Evolutionary conservation across 2,113 vertebrate genomes (phyloP).

Genomic region (Mirza zaza): DNA sequence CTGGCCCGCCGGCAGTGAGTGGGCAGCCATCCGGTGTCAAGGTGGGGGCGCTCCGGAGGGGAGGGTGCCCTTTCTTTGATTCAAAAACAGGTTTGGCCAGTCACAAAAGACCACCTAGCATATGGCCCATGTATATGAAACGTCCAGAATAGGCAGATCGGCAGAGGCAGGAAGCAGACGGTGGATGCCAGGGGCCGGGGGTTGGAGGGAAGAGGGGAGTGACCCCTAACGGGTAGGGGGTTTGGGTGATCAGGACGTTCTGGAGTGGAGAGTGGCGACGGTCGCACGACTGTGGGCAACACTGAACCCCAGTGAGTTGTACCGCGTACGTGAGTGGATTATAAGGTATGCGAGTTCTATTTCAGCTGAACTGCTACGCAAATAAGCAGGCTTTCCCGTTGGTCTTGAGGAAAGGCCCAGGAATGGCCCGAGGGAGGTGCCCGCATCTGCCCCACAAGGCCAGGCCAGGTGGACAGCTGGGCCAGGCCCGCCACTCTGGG

Average conservation of each 20-base stretch:
- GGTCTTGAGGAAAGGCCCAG: not conserved
- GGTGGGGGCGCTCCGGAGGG: rapidly evolving
- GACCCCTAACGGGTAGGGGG: rapidly evolving
- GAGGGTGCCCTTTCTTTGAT: not conserved
- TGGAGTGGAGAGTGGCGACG: rapidly evolving
- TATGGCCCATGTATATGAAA: rapidly evolving
- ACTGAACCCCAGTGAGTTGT: rapidly evolving
- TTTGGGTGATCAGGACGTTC: too few species aligned
- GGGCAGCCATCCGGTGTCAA: not conserved
- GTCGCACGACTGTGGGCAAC: rapidly evolving
- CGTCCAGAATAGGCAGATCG: too few species aligned
- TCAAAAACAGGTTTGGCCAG: too few species aligned
- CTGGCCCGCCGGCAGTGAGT: rapidly evolving
- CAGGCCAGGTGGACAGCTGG: rapidly evolving
- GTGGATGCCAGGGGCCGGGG: rapidly evolving
- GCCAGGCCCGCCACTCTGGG: rapidly evolving
- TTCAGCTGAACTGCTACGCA: not conserved
- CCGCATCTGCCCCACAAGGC: rapidly evolving
- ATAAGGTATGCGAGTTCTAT: rapidly evolving
- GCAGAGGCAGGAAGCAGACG: rapidly evolving
- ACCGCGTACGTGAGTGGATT: rapidly evolving
- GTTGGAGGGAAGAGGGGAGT: rapidly evolving
- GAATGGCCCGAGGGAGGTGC: rapidly evolving
- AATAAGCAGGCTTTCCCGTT: rapidly evolving
- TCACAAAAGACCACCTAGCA: not conserved